These are phyloP conservation scores for Cyprinus carpio DNA, from an alignment of 2,113 vertebrate genomes.

Conservation along the genomic window DNA sequence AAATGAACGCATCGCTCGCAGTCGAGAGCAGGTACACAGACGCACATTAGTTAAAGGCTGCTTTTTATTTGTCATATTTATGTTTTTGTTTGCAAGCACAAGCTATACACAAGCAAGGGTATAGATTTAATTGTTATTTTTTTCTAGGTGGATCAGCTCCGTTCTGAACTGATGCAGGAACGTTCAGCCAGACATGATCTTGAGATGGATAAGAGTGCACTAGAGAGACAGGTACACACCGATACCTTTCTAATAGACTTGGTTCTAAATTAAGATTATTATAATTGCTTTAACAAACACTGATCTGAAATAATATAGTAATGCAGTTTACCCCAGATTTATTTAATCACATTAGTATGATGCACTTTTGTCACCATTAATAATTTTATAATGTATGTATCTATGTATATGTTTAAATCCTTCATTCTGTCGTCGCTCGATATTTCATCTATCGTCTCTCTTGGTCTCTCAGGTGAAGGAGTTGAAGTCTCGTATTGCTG, in stretches of 20 bases:
- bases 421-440: not conserved
- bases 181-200: slow-evolving; percentile 86
- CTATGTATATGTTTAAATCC: not conserved
- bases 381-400: not conserved
- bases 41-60: too few species aligned
- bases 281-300: too few species aligned
- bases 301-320: too few species aligned
- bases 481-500: slow-evolving; percentile 83
- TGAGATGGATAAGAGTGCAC: slow-evolving; percentile 89
- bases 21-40: slow-evolving; percentile 82
- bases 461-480: slow-evolving; percentile 83
- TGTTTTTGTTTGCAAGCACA: not conserved
- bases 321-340: too few species aligned
- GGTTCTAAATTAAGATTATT: too few species aligned
- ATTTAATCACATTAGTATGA: too few species aligned
- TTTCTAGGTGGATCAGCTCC: slow-evolving; percentile 86
- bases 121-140: not conserved
- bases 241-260: too few species aligned
- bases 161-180: slow-evolving; percentile 90
- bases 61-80: not conserved
- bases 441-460: not conserved
- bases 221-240: slow-evolving; percentile 86
- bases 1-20: slow-evolving; percentile 82
- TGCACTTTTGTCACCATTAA: not conserved
- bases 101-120: not conserved